Evolutionary conservation across 2,888 invertebrate genomes (phyloP), one percentile per base, ranked within the genome.

Genomic region (Ennomos quercinarius): DNA sequence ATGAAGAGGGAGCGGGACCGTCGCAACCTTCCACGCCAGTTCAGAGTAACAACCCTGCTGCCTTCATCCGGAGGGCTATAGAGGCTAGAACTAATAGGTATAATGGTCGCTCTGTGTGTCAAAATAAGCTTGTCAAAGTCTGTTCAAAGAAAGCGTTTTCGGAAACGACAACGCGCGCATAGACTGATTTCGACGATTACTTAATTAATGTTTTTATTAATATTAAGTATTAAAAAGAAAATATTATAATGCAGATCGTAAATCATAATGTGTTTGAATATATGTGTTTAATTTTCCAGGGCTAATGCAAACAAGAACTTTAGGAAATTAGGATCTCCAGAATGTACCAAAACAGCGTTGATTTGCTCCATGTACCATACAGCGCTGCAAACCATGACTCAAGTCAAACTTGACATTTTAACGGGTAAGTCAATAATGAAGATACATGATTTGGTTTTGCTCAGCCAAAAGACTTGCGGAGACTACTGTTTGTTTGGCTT

Each of bases 351-450:
- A 75, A 95, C 98, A 9, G 96, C 98, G 4, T 91, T 97, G 41
- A 96, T 98, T 37, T 99, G 98, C 87, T 96, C 97, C 13, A 95
- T 99, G 91, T 99, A 98, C 87, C 97, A 98, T 86, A 97, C 96
- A 0, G 97, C 98, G 10, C 91, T 99, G 59, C 95, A 95, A 70
- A 98, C 99, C 0, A 94, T 99, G 78, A 96, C 97, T 4, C 98
- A 99, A 85, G 94, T 99, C 71, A 96, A 96, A 81, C 93, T 98
- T 59, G 98, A 99, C 83, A 98, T 99, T 81, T 93, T 99, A 51
- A 98, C 98, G 76, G 98, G 98, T 97, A 81, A 74, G 52, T 58
- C 3, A 27, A 27, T 3, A 27, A 27, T 4, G 27, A 27, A 27
- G 17, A 17, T 17, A 17, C 17, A 17, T 17, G 17, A 17, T 17